Evolutionary conservation across 1,140 invertebrate species (phyloP), one percentile per base, ranked within the genome.

Genomic region (Zaprionus inermis): DNA sequence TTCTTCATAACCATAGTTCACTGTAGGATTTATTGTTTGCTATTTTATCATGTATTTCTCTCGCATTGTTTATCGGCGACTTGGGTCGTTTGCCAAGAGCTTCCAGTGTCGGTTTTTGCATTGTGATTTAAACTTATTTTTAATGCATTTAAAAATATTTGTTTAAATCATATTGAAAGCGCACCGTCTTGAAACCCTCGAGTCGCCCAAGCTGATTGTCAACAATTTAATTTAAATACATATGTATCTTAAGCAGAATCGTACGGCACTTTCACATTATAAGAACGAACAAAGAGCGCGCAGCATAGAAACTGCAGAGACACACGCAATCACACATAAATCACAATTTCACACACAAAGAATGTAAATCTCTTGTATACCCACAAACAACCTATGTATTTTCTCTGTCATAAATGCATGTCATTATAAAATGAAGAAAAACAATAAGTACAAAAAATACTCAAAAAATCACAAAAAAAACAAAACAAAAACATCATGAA

Each of bases 341-440:
- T 74, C 49, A 72, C 56, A 44, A 44, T 60, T 71, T 76, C 73
- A 74, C 55, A 84, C 79, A 88, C 57, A 83, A 86, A 78, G 79
- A 88, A 88, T 88, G 83, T 89, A 80, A 88, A 88, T 78, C 86
- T 79, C 72, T 66, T 70, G 63, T 86, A 88, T 69, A 81, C 57
- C 3, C 24, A 81, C 57, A 73, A 67, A 51, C 78, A 80, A 64
- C 71, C 52, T 66, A 67, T 49, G 44, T 68, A 58, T 55, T 77
- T 79, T 81, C 80, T 89, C 80, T 91, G 85, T 91, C 85, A 91
- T 81, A 82, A 77, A 90, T 82, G 90, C 90, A 91, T 91, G 91
- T 91, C 90, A 91, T 91, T 91, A 81, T 76, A 85, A 78, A 84
- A 88, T 88, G 90, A 91, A 85, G 71, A 91, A 91, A 91, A 91